Evolutionary conservation across 30 jellyfish, hydroid and myxozoan species (phyloP), one percentile per base, ranked within the genome.

Genomic region (Clytia hemisphaerica): DNA sequence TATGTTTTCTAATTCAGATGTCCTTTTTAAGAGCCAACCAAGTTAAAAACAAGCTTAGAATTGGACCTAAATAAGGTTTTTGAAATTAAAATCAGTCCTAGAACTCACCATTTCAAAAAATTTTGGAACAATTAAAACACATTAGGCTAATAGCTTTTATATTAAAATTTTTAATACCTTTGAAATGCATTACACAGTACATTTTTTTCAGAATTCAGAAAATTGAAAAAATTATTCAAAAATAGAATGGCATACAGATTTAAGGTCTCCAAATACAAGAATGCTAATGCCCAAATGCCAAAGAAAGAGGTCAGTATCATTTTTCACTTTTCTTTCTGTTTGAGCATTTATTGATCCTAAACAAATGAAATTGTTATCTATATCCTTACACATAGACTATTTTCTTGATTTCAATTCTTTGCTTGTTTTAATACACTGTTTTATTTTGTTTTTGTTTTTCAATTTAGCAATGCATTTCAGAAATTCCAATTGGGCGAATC

Each of bases 231-330:
- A 80, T 70, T 64, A 37, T 48, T 61, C 85, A 80, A 25, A 80
- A 80, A 61, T 48, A 75, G 53, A 85, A 80, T 81, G 93, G 71
- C 28, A 4, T 44, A 34, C 18, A 30, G 96, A 40, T 79, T 78
- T 67, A 87, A 87, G 69, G 94, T 87, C 26, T 87, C 94, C 29
- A 87, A 87, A 51, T 87, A 67, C 63, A 87, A 87, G 76, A 87
- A 87, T 79, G 92, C 92, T n/a, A 91, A 94, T 0, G 94, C 96
- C 15, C 79, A 87, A 70, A 59, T 66, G 64, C 94, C 94, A 21
- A 87, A 87, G 72, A 74, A 82, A 59, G 96, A 87, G 92, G 96
- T 87, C 34, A 4, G 67, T 63, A 7, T 32, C 18, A 42, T 42
- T 42, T 12, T 42, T n/a, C n/a, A 10, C 53, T 42, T 42, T 12